Conservation (phyloP, 1,140 invertebrate genomes). For the Drosophila nikananu region DNA sequence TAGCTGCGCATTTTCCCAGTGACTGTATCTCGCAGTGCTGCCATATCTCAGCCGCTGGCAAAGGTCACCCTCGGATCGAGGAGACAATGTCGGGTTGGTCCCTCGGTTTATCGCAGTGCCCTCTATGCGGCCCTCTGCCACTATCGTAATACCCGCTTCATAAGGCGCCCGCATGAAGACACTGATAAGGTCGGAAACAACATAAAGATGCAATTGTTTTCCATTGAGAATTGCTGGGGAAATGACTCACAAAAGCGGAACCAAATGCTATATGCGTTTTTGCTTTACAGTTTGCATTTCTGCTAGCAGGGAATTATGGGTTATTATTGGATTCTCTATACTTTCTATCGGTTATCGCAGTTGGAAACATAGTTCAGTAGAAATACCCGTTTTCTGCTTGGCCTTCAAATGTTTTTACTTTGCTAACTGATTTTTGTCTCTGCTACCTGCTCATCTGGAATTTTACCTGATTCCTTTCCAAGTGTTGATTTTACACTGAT, state of each 20-base stretch:
- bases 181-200: slow-evolving; percentile 52
- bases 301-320: neutral
- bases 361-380: neutral
- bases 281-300: neutral
- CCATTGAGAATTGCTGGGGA: slow-evolving; percentile 24
- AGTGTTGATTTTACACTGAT: neutral
- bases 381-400: neutral
- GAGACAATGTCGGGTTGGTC: slow-evolving; percentile 36
- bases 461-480: slow-evolving; percentile 20
- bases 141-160: slow-evolving; percentile 66
- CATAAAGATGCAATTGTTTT: slow-evolving; percentile 66
- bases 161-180: slow-evolving; percentile 54
- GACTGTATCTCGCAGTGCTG: slow-evolving; percentile 20
- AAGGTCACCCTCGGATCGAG: slow-evolving; percentile 43
- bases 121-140: slow-evolving; percentile 6
- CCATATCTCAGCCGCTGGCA: slow-evolving; percentile 37
- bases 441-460: slow-evolving; percentile 14
- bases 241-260: slow-evolving; percentile 67
- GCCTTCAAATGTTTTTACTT: neutral
- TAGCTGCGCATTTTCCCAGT: slow-evolving; percentile 8
- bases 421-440: neutral
- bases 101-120: slow-evolving; percentile 16
- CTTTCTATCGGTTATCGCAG: neutral
- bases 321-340: neutral
- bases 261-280: slow-evolving; percentile 24